Evolutionary conservation across 1,140 invertebrate species (phyloP).

Genomic region (Drosophila mauritiana): DNA sequence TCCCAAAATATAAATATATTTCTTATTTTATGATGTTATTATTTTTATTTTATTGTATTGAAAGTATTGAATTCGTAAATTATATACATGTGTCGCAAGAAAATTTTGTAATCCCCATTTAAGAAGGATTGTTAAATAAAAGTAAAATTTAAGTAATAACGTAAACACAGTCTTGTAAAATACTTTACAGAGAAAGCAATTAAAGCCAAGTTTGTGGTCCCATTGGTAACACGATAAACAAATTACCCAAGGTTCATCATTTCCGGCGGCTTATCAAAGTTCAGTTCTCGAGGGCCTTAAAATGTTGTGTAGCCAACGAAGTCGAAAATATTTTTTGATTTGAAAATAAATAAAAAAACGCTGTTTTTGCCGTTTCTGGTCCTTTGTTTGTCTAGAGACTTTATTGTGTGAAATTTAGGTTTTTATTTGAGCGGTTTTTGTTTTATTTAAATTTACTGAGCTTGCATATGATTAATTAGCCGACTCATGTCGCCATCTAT

Average conservation of each 20-base stretch:
- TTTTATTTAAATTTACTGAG: conserved; percentile 39
- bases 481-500: conserved; percentile 71
- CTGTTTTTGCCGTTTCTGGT: conserved; percentile 40
- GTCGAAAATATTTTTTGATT: conserved; percentile 12
- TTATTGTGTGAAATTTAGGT: conserved; percentile 45
- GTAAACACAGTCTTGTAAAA: background rate
- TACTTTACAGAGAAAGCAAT: background rate
- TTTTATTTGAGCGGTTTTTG: conserved; percentile 27
- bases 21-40: too few species aligned
- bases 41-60: too few species aligned
- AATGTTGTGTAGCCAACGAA: conserved; percentile 1
- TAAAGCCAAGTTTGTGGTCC: conserved; percentile 6
- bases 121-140: too few species aligned
- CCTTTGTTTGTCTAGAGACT: conserved; percentile 30
- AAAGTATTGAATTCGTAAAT: too few species aligned
- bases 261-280: conserved; percentile 43
- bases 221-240: conserved; percentile 16
- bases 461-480: conserved; percentile 80
- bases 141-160: too few species aligned
- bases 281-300: conserved; percentile 14
- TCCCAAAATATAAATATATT: too few species aligned
- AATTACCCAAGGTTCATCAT: conserved; percentile 3
- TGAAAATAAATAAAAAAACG: conserved; percentile 21
- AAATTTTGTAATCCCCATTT: too few species aligned
- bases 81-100: too few species aligned